Base-by-base conservation (phyloP, 1,140 invertebrate species). In the Trichonephila inaurata region DNA sequence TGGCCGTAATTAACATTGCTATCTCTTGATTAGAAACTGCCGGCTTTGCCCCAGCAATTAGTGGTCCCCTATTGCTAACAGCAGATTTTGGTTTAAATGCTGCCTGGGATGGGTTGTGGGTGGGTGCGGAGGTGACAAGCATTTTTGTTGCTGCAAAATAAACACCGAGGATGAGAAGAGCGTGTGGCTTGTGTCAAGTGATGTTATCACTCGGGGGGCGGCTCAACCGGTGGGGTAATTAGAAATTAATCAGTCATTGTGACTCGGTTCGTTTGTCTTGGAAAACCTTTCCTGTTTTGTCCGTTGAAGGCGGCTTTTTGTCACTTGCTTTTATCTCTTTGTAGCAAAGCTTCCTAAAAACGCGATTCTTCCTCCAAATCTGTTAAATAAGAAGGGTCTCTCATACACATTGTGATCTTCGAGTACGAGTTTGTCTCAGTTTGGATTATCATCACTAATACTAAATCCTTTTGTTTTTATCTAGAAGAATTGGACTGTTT, bases 1-100 rank as follows among this genome's bases (percentile, higher is more conserved):
- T 91, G 89, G 87, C 89, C 89, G 94, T 94, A 94, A 94, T 94
- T 94, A 94, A 94, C 94, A 94, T 91, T 91, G 94, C 89, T 94
- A 94, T 94, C 89, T 94, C 94, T 94, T 94, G 94, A 94, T 94
- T 94, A 94, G 88, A 58, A 91, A 88, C 66, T 92, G 69, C 92
- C 82, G 61, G 81, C 82, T 60, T 33, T 89, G 44, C 87, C 89
- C 85, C 60, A 81, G 94, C 94, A 94, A 94, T 94, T 94, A 94
- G 94, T 94, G 94, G 66, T 85, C 92, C 83, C 90, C 90, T 81
- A 81, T 60, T 85, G 77, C 82, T 85, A 92, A 92, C 82, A 87
- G 91, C 85, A 92, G 91, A 83, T 92, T 92, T 92, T 60, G 91
- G 64, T 89, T 93, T 89, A 93, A 93, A 93, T 88, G 92, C 85